Conservation (phyloP, 2,113 vertebrate species). For the Stegastes partitus region DNA sequence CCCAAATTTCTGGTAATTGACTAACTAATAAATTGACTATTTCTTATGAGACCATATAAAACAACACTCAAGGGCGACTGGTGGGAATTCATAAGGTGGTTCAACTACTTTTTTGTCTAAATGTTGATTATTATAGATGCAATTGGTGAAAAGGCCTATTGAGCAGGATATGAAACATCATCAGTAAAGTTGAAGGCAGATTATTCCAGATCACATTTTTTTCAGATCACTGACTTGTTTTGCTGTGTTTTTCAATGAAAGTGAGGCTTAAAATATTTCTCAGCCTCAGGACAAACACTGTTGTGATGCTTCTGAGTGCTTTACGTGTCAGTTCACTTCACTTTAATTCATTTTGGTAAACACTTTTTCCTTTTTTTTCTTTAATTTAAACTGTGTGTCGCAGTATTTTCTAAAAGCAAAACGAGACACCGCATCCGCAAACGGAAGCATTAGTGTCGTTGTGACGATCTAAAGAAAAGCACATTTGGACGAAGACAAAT, state of each 20-base stretch:
- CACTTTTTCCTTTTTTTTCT: background rate
- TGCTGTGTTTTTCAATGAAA: background rate
- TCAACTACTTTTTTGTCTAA: no score
- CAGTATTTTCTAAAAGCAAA: background rate
- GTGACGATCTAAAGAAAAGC: slow-evolving; percentile 5
- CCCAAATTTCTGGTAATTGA: no score
- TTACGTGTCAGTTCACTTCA: slow-evolving; percentile 33
- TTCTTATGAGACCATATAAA: no score
- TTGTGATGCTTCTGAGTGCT: slow-evolving; percentile 12
- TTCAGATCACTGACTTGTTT: slow-evolving; percentile 20
- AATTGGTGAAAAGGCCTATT: no score
- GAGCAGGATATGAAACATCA: no score
- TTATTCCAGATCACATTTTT: no score
- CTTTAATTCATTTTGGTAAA: slow-evolving; percentile 29
- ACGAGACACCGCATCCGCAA: background rate
- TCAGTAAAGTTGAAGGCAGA: no score
- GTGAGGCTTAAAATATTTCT: slow-evolving; percentile 19
- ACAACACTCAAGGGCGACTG: no score
- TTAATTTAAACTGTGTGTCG: no score
- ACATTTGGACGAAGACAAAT: background rate
- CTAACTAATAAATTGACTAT: no score
- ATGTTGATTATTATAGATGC: no score
- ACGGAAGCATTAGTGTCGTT: slow-evolving; percentile 13
- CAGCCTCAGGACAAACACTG: slow-evolving; percentile 24
- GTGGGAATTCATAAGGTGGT: no score